Conservation (phyloP, 2,113 vertebrate genomes). For the Myocastor coypus region DNA sequence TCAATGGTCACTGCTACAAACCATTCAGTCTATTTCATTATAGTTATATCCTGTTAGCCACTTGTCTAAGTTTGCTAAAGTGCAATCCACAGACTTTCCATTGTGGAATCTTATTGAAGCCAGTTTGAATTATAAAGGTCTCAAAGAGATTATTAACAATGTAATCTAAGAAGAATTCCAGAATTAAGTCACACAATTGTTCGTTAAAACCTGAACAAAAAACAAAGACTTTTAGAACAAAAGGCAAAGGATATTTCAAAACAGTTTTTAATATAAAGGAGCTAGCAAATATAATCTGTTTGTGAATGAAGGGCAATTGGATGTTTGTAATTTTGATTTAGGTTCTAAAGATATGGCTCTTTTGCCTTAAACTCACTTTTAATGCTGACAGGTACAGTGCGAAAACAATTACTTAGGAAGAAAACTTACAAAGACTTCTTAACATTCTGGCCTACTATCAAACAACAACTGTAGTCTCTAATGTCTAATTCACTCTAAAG, state of each 20-base stretch:
- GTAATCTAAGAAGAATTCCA: neutral
- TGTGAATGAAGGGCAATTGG: neutral
- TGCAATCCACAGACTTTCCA: neutral
- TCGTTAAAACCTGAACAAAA: neutral
- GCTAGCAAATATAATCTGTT: neutral
- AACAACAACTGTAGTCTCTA: neutral
- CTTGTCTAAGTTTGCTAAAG: neutral
- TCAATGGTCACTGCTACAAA: neutral
- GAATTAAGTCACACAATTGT: neutral
- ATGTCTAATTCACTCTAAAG: neutral
- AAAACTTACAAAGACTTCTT: neutral
- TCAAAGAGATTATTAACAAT: neutral
- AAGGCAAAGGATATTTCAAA: constrained; percentile 11
- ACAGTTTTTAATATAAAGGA: neutral
- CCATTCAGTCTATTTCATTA: neutral
- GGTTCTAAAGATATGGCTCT: neutral
- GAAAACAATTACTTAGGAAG: neutral
- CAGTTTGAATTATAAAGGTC: constrained; percentile 29
- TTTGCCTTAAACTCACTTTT: neutral
- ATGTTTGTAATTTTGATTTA: neutral
- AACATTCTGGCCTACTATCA: neutral
- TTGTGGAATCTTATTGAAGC: constrained; percentile 44
- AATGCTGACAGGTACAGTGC: neutral
- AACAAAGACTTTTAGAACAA: constrained; percentile 9
- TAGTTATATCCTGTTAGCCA: neutral